phyloP scores from a whole-genome alignment of 2,888 invertebrate genomes.

The Dugesia japonica region DNA sequence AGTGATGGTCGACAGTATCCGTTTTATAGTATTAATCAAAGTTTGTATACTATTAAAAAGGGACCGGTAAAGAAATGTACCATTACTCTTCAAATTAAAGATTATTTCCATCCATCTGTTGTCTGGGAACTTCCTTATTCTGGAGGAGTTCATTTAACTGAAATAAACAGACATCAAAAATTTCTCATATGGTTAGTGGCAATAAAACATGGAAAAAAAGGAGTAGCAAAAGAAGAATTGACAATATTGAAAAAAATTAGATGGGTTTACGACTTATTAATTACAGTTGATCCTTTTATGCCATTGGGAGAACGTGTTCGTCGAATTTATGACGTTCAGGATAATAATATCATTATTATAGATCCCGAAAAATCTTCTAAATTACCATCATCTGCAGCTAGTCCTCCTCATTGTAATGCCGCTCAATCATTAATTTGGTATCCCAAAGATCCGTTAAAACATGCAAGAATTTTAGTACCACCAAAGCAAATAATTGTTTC shows the following conservation, averaged over 20 bases:
- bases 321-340: conserved; percentile 26
- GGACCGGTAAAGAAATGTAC: conserved; percentile 27
- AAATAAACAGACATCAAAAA: conserved; percentile 31
- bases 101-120: conserved; percentile 34
- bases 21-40: conserved; percentile 33
- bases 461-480: conserved; percentile 34
- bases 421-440: conserved; percentile 34
- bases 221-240: conserved; percentile 28
- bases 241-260: conserved; percentile 31
- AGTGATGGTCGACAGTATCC: conserved; percentile 34
- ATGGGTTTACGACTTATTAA: conserved; percentile 33
- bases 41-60: conserved; percentile 31
- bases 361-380: conserved; percentile 30
- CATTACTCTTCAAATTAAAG: conserved; percentile 33
- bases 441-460: conserved; percentile 31
- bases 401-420: conserved; percentile 34
- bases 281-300: conserved; percentile 35
- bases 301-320: conserved; percentile 31
- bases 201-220: conserved; percentile 31
- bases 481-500: conserved; percentile 33
- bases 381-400: conserved; percentile 28
- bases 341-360: conserved; percentile 30
- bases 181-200: conserved; percentile 35
- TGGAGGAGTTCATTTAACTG: conserved; percentile 32
- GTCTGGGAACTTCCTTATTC: conserved; percentile 35